These are phyloP conservation scores for Odontamblyopus lacepedii DNA, from an alignment of 2,797 vertebrate genomes.

Conservation along the genomic window DNA sequence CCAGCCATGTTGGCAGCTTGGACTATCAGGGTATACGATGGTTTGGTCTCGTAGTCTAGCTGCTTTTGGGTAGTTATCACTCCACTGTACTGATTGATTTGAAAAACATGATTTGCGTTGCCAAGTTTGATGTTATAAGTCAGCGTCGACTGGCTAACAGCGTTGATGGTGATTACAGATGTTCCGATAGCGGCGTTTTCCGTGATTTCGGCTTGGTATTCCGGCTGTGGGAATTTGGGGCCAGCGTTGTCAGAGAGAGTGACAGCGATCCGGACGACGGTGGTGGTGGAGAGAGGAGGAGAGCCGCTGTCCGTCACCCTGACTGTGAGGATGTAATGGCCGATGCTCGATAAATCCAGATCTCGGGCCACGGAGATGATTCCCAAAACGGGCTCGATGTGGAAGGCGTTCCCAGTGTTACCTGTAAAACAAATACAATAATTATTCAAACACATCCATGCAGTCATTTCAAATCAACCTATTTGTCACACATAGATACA, in stretches of 20 bases:
- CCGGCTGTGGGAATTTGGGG: conserved; percentile 89
- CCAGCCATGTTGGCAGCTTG: conserved; percentile 97
- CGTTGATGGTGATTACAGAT: conserved; percentile 86
- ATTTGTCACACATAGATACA: too few relatives aligned
- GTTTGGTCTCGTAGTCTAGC: conserved; percentile 86
- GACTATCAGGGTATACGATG: conserved; percentile 83
- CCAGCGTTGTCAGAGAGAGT: conserved; percentile 92
- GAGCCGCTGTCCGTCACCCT: conserved; percentile 89
- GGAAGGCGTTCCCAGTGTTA: conserved; percentile 90
- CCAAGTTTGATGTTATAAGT: conserved; percentile 91
- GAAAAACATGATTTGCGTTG: conserved; percentile 82
- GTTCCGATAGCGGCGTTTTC: conserved; percentile 89
- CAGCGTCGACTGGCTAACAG: conserved; percentile 91
- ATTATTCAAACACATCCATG: background rate
- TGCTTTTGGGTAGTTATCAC: conserved; percentile 87
- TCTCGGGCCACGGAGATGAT: conserved; percentile 89
- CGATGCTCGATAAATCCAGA: conserved; percentile 87
- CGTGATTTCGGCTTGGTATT: conserved; percentile 90
- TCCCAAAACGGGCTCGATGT: conserved; percentile 92
- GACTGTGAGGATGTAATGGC: conserved; percentile 91
- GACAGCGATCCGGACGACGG: conserved; percentile 88
- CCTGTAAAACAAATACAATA: conserved; percentile 70
- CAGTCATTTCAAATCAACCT: background rate
- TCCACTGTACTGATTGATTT: conserved; percentile 95
- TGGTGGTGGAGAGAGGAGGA: conserved; percentile 87